Conservation (phyloP, 2,888 invertebrate species). For the Pristionchus entomophagus region DNA sequence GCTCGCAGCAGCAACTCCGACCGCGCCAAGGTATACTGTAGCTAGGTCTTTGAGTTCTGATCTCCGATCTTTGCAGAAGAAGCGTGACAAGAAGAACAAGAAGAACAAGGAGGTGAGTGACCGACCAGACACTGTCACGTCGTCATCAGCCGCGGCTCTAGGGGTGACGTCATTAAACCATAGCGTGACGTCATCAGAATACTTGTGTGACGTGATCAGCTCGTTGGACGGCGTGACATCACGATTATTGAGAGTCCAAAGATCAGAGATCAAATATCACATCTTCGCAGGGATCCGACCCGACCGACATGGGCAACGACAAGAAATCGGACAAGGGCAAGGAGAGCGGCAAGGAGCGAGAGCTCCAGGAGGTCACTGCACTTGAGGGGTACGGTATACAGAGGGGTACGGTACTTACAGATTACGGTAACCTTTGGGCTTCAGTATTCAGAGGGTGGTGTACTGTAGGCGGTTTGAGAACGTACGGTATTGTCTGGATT, state of each 20-base stretch:
- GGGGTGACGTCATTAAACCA: too few relatives aligned
- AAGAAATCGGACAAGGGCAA: too few relatives aligned
- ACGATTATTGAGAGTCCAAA: neutral
- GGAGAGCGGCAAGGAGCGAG: too few relatives aligned
- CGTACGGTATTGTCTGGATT: too few relatives aligned
- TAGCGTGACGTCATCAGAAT: too few relatives aligned
- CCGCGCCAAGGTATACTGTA: neutral
- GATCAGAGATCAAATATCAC: neutral
- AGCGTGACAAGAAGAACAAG: neutral
- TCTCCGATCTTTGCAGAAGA: neutral
- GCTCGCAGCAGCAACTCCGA: slow-evolving; percentile 10
- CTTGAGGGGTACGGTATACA: neutral
- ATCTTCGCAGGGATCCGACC: slow-evolving; percentile 4
- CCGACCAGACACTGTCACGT: too few relatives aligned
- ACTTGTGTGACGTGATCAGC: too few relatives aligned
- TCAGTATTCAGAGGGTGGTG: too few relatives aligned
- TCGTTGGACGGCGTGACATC: neutral
- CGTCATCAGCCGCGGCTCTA: too few relatives aligned
- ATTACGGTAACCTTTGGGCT: neutral
- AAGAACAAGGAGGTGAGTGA: neutral
- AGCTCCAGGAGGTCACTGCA: neutral
- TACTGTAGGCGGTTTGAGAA: too few relatives aligned
- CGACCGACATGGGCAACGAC: neutral
- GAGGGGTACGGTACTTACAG: neutral
- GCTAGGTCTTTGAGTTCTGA: neutral